Evolutionary conservation across 2,113 vertebrate genomes (phyloP).

Genomic region (Vulpes vulpes): DNA sequence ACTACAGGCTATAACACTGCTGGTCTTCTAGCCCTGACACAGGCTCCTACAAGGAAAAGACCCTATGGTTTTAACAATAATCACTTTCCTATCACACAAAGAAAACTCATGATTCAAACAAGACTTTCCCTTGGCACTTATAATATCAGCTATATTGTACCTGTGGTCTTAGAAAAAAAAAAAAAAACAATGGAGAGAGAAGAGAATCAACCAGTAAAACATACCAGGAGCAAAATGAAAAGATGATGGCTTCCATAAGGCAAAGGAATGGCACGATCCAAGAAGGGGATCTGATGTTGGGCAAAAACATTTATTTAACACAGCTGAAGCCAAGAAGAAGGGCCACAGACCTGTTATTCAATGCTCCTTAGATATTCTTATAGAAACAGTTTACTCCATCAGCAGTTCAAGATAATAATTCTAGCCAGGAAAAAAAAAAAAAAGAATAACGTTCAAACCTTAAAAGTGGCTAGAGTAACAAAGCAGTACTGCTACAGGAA

Average conservation of each 20-base stretch:
- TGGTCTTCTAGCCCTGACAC: neutral
- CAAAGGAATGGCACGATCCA: neutral
- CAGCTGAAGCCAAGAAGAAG: neutral
- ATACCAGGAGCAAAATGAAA: slow-evolving; percentile 28
- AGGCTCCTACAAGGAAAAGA: neutral
- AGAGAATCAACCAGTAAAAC: neutral
- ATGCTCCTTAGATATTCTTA: neutral
- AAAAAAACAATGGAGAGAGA: neutral
- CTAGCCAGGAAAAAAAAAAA: neutral
- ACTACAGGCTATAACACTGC: neutral
- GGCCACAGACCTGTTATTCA: rapidly evolving
- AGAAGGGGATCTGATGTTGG: neutral
- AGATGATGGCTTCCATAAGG: neutral
- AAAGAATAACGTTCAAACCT: neutral
- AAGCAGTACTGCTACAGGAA: neutral
- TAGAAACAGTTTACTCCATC: neutral
- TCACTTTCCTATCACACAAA: neutral
- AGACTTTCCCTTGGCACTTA: slow-evolving; percentile 14
- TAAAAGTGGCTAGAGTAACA: neutral
- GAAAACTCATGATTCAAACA: slow-evolving; percentile 42
- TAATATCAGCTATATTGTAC: slow-evolving; percentile 55
- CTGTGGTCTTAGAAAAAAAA: slow-evolving; percentile 13
- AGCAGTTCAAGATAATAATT: neutral
- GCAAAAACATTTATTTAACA: neutral
- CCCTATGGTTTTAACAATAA: slow-evolving; percentile 22